A percentile compares a stretch with the other conserved stretches of the same genome.
Conservation (phyloP, 2,888 invertebrate genomes). For the Oligia latruncula region DNA sequence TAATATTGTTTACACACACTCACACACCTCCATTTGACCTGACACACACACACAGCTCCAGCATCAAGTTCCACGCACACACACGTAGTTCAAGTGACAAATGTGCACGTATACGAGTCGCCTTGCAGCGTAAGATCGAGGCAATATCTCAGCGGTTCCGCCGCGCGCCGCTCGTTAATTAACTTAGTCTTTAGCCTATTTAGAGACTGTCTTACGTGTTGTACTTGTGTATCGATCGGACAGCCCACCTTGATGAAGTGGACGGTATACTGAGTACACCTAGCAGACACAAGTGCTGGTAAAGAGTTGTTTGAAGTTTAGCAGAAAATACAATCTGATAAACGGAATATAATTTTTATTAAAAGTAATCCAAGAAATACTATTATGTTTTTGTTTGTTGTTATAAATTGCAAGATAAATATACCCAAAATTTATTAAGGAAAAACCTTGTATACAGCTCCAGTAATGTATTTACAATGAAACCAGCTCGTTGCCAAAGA, state of each 20-base stretch:
- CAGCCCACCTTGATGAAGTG: constrained; percentile 12
- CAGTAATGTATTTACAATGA: constrained; percentile 1
- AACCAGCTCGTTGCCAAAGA: background rate
- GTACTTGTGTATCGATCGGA: constrained; percentile 25
- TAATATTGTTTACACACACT: constrained; percentile 42
- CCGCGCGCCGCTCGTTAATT: constrained; percentile 56
- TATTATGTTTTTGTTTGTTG: background rate
- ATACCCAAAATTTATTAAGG: too few relatives aligned
- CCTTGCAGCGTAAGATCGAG: constrained; percentile 33
- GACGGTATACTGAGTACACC: too few relatives aligned
- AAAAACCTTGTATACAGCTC: background rate
- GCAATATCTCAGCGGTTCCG: constrained; percentile 61
- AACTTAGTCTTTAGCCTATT: constrained; percentile 45
- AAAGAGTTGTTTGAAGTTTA: background rate
- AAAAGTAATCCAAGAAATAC: background rate
- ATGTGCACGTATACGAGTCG: constrained; percentile 45
- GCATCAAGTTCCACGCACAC: background rate
- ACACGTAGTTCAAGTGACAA: constrained; percentile 38
- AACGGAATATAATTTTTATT: background rate
- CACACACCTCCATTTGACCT: background rate
- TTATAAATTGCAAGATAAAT: background rate
- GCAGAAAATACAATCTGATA: background rate
- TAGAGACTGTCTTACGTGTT: constrained; percentile 27
- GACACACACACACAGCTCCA: background rate
- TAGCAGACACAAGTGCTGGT: background rate